Evolutionary conservation across 2,797 vertebrate species (phyloP).

Genomic region (Arrhamphus sclerolepis): DNA sequence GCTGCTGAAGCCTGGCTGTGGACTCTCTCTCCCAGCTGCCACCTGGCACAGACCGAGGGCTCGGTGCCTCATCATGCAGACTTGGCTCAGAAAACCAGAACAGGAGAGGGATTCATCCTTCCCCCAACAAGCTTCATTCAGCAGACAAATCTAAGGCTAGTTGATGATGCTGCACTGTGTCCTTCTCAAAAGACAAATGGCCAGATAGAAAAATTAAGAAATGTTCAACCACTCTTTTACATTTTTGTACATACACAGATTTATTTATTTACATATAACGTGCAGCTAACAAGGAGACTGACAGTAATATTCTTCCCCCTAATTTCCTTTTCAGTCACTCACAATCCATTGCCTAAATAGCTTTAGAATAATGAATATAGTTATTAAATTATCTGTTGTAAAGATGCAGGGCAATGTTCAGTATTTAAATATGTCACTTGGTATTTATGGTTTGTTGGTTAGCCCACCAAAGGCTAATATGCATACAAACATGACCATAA

Average conservation of each 20-base stretch:
- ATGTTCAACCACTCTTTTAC: slow-evolving; percentile 44
- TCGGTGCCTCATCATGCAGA: slow-evolving; percentile 72
- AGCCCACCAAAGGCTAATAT: not conserved
- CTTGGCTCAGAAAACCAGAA: slow-evolving; percentile 76
- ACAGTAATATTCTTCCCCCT: slow-evolving; percentile 26
- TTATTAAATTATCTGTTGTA: slow-evolving; percentile 31
- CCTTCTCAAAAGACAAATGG: slow-evolving; percentile 55
- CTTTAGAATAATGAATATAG: slow-evolving; percentile 38
- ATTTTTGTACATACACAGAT: slow-evolving; percentile 31
- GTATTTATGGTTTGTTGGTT: slow-evolving; percentile 2
- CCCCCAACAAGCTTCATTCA: slow-evolving; percentile 78
- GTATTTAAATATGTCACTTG: slow-evolving; percentile 14
- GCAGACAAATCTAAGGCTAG: slow-evolving; percentile 68
- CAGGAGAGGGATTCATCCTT: slow-evolving; percentile 81
- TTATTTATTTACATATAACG: slow-evolving; percentile 30
- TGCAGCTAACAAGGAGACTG: slow-evolving; percentile 19
- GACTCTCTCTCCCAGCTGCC: slow-evolving; percentile 81
- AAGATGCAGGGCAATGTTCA: slow-evolving; percentile 18
- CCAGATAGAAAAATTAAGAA: slow-evolving; percentile 34
- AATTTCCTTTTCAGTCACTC: slow-evolving; percentile 49
- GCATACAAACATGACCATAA: not conserved
- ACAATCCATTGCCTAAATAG: slow-evolving; percentile 38
- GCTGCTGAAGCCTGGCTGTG: slow-evolving; percentile 67
- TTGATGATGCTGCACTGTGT: slow-evolving; percentile 60
- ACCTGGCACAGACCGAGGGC: slow-evolving; percentile 80